phyloP scores from a whole-genome alignment of 1,140 invertebrate species.

The Cherax quadricarinatus region DNA sequence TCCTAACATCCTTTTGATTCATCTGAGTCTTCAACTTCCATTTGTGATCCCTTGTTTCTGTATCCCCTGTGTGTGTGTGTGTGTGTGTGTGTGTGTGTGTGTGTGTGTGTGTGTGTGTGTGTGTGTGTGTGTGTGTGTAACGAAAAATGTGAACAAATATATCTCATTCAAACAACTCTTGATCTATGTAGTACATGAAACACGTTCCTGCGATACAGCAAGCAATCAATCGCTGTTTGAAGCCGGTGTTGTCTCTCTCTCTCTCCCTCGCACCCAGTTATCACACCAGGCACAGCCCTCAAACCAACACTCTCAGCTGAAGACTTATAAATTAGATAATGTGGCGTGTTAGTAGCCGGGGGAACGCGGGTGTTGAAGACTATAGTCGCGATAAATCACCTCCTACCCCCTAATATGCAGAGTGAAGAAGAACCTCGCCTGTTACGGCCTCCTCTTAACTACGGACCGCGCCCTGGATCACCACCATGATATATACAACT shows the following conservation, averaged over 20 bases:
- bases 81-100: too few relatives aligned
- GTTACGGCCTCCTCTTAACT: background rate
- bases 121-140: too few relatives aligned
- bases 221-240: background rate
- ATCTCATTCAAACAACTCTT: too few relatives aligned
- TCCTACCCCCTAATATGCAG: background rate
- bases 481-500: background rate
- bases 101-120: too few relatives aligned
- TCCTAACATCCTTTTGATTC: too few relatives aligned
- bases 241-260: background rate
- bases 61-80: background rate
- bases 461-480: background rate
- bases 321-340: background rate
- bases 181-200: too few relatives aligned
- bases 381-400: background rate
- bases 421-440: background rate
- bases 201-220: too few relatives aligned
- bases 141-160: too few relatives aligned
- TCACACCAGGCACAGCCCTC: too few relatives aligned
- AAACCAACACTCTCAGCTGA: background rate
- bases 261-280: background rate
- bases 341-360: background rate
- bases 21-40: too few relatives aligned
- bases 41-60: background rate
- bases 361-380: background rate